Evolutionary conservation across 2,888 invertebrate species (phyloP).

Genomic region (Melieria omissa): DNA sequence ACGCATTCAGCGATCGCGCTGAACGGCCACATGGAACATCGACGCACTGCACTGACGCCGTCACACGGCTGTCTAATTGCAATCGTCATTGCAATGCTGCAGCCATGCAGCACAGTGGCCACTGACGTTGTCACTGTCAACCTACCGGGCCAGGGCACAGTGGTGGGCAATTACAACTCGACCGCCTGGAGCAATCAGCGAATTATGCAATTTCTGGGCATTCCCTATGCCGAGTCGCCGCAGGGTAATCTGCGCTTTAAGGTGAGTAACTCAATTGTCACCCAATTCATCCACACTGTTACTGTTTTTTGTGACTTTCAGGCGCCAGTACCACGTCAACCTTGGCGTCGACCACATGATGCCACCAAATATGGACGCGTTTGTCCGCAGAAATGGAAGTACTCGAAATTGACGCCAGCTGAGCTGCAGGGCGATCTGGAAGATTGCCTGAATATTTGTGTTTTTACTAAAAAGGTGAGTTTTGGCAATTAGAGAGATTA

Average conservation of each 20-base stretch:
- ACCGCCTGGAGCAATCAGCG: constrained; percentile 57
- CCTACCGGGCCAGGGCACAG: constrained; percentile 53
- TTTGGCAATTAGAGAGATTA: not conserved
- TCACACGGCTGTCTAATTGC: no score
- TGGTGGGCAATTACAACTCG: constrained; percentile 53
- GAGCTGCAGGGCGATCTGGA: constrained; percentile 56
- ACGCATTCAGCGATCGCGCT: no score
- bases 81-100: no score
- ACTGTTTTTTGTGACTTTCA: constrained; percentile 34
- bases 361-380: constrained; percentile 58
- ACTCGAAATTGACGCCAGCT: constrained; percentile 44
- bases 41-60: no score
- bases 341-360: constrained; percentile 56
- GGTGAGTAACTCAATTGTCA: constrained; percentile 31
- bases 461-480: constrained; percentile 64
- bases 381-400: constrained; percentile 59
- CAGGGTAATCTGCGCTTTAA: constrained; percentile 55
- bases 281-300: not conserved
- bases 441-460: constrained; percentile 63
- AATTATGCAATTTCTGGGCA: constrained; percentile 57
- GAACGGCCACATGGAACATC: no score
- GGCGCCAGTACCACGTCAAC: constrained; percentile 58
- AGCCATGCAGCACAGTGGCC: not conserved
- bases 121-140: constrained; percentile 36
- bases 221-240: constrained; percentile 64